Evolutionary conservation across 1,140 invertebrate species (phyloP).

Genomic region (Apolygus lucorum): DNA sequence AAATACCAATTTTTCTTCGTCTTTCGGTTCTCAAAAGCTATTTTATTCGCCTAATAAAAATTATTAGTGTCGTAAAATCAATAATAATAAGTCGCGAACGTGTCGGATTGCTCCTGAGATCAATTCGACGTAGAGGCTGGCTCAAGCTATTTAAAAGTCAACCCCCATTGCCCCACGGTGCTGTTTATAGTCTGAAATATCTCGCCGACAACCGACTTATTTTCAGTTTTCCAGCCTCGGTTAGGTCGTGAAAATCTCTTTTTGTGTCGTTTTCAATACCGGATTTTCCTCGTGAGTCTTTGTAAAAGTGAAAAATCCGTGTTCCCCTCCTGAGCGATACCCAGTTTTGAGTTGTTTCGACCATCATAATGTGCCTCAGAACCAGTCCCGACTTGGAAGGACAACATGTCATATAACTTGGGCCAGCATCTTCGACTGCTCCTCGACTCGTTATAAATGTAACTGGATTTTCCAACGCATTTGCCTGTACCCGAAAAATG

Average conservation of each 20-base stretch:
- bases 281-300: background rate
- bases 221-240: slow-evolving; percentile 25
- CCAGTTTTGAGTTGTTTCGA: background rate
- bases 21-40: too few relatives aligned
- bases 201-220: slow-evolving; percentile 29
- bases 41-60: too few relatives aligned
- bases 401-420: slow-evolving; percentile 32
- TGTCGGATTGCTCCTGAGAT: too few relatives aligned
- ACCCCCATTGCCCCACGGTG: slow-evolving; percentile 27
- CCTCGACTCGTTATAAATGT: slow-evolving; percentile 16
- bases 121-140: background rate
- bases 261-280: background rate
- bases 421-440: background rate
- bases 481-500: slow-evolving; percentile 12
- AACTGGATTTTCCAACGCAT: slow-evolving; percentile 15
- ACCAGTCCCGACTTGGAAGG: slow-evolving; percentile 30
- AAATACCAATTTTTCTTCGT: too few relatives aligned
- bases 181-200: slow-evolving; percentile 33
- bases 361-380: slow-evolving; percentile 26
- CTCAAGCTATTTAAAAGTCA: slow-evolving; percentile 10
- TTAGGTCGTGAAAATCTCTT: slow-evolving; percentile 14
- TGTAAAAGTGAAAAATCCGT: background rate
- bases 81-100: too few relatives aligned
- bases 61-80: too few relatives aligned
- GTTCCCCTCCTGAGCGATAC: background rate